Base-by-base conservation (phyloP, 2,113 vertebrate genomes). In the Misgurnus anguillicaudatus region DNA sequence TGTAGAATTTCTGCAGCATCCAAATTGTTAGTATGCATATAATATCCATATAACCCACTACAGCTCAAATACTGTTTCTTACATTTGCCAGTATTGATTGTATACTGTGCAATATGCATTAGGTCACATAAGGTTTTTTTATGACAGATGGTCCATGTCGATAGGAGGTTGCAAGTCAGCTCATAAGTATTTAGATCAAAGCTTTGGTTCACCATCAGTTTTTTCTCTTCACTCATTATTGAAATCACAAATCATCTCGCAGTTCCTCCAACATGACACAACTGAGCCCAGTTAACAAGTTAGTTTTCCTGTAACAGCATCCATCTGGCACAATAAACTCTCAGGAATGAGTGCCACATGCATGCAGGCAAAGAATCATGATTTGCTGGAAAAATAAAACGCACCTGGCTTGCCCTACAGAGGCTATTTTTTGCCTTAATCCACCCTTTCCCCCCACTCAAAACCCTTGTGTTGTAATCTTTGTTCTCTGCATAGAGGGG, bases 371-470 rank as follows among this genome's bases (percentile, higher is more conserved):
- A 80, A 69, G 55, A 70, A 24, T 42, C 21, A 11, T 51, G 9
- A 10, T 53, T 45, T 65, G 61, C 53, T 45, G 76, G 70, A 31
- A 47, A 60, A 85, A 77, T 67, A 72, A 82, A 78, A 83, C 74
- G 81, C 86, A 85, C 85, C 83, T 86, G 85, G 81, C 48, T 36
- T 14, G 78, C 71, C 82, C 62, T 45, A 19, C 7, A 10, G 61
- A 73, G 57, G 60, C 68, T 75, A 65, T 82, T 77, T 69, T 75
- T 62, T 73, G 66, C 39, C 77, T 79, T 78, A 79, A 82, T 79
- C 62, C 21, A 5, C 36, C 24, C 57, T 10, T 58, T 70, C 70
- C 67, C 24, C 36, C 38, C 41, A 58, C 64, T 65, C 69, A 39
- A 70, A 76, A 79, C 67, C 64, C 82, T 53, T 31, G 31, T 45